Conservation (phyloP, 2,113 vertebrate genomes). For the Felis catus region F.catus_Fca126_mat1.0 CM031415.1:54351501-54352000, state of each 20-base stretch:
- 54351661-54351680: not conserved
- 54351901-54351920: not conserved
- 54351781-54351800: not conserved
- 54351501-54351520: not conserved
- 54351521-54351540: not conserved
- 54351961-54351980: not conserved
- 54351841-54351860: not conserved
- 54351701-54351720: not conserved
- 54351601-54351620: not conserved
- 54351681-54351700: not conserved
- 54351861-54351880: not conserved
- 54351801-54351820: not conserved
- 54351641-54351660: not conserved
- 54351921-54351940: not conserved
- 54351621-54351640: not conserved
- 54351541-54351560: not conserved
- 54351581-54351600: not conserved
- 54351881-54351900: not conserved
- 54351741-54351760: not conserved
- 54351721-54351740: not conserved
- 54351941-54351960: not conserved
- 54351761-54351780: not conserved
- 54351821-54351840: not conserved
- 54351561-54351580: not conserved
- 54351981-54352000: not conserved